phyloP scores from a whole-genome alignment of 2,888 invertebrate genomes.

The Gryllus longicercus region DNA sequence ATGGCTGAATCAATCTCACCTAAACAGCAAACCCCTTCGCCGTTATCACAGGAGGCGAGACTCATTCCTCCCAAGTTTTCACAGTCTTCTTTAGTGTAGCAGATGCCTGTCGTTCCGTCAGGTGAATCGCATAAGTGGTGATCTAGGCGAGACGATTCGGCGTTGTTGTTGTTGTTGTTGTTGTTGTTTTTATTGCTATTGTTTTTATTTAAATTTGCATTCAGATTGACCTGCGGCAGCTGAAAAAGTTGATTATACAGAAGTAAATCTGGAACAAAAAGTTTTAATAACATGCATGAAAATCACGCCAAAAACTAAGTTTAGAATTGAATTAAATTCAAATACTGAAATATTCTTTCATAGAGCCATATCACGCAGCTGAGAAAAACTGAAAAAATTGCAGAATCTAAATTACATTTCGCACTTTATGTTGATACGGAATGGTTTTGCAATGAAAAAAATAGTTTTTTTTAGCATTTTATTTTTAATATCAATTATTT shows the following conservation, averaged over 20 bases:
- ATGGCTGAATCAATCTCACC: slow-evolving; percentile 20
- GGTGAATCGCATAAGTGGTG: slow-evolving; percentile 26
- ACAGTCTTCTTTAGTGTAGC: slow-evolving; percentile 31
- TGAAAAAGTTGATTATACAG: slow-evolving; percentile 25
- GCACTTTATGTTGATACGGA: too few relatives aligned
- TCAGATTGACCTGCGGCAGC: slow-evolving; percentile 11
- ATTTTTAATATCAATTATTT: too few relatives aligned
- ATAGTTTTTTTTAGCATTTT: too few relatives aligned
- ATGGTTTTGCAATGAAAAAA: too few relatives aligned
- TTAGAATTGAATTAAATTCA: too few relatives aligned
- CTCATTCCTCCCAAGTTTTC: slow-evolving; percentile 27
- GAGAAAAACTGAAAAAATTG: too few relatives aligned
- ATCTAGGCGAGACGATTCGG: slow-evolving; percentile 23
- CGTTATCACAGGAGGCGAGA: slow-evolving; percentile 30
- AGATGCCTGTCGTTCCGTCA: slow-evolving; percentile 31
- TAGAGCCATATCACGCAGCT: too few relatives aligned
- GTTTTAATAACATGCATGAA: too few relatives aligned
- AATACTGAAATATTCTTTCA: too few relatives aligned
- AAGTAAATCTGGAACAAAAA: slow-evolving; percentile 24
- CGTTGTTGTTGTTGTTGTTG: neutral
- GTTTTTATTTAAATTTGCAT: neutral
- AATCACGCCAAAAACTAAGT: too few relatives aligned
- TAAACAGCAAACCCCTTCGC: slow-evolving; percentile 30
- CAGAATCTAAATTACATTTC: too few relatives aligned
- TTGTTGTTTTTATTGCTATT: neutral